Base-by-base conservation (phyloP, 2,797 vertebrate species). In the Helicolenus hilgendorfi region DNA sequence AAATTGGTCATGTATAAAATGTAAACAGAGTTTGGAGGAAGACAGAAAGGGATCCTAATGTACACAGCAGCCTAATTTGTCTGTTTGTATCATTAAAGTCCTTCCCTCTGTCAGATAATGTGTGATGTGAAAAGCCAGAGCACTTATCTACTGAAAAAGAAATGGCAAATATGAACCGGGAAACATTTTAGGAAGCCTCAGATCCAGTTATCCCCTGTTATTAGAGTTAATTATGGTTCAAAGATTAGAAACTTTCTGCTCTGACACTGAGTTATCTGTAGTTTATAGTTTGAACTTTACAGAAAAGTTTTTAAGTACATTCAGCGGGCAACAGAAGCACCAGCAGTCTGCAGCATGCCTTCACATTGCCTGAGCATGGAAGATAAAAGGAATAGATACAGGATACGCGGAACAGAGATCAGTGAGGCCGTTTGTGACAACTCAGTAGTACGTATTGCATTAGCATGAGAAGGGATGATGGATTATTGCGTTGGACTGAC, bases 61-160 rank as follows among this genome's bases (percentile, higher is more conserved):
- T 83, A 88, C 83, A 80, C 85, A 68, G 79, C 63, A 76, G 81
- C 89, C 84, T 86, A 84, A 94, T 94, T 89, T 84, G 77, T 86
- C 90, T 86, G 78, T 89, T 94, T 90, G 76, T 85, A 89, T 93
- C 90, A 87, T 95, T 95, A 86, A 85, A 90, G 74, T 73, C 18
- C 56, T 76, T 74, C 77, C 65, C 38, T 55, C 84, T 92, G 89
- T 92, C 92, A 89, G 81, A 94, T 90, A 91, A 91, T 84, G 65
- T 75, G 58, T 69, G 75, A 81, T 87, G 45, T 76, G 77, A 36
- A 82, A 94, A 90, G 58, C 33, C 15, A 5, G 2, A 5, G 74
- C 67, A 65, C 77, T 91, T 88, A 77, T 92, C 80, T 71, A 60
- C 62, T 69, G 75, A 60, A 63, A 80, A 73, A 24, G 75, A 20